Conservation (phyloP, 2,797 vertebrate species). For the Balearica regulorum region DNA sequence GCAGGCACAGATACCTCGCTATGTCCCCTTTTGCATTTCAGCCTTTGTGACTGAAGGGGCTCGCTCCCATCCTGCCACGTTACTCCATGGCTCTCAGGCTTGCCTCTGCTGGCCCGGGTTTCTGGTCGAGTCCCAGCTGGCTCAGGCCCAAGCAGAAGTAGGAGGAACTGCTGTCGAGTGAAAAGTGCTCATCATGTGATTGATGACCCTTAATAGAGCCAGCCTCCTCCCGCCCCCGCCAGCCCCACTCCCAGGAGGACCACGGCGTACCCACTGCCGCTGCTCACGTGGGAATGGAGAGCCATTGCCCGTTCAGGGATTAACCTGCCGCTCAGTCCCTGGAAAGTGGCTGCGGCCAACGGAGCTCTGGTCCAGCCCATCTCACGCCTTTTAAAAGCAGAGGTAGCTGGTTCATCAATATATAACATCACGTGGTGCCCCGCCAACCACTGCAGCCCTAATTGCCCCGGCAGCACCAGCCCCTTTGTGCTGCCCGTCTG, state of each 20-base stretch:
- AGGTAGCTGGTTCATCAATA: neutral
- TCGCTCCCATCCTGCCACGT: neutral
- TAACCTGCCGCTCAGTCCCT: slow-evolving; percentile 19
- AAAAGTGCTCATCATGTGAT: slow-evolving; percentile 75
- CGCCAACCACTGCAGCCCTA: neutral
- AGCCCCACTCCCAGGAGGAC: slow-evolving; percentile 18
- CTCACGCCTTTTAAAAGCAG: neutral
- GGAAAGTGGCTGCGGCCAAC: neutral
- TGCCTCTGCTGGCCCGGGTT: slow-evolving; percentile 40
- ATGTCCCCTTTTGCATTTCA: neutral
- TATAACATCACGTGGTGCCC: neutral
- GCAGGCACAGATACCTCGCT: neutral
- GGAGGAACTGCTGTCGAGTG: slow-evolving; percentile 71
- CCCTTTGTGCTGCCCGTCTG: slow-evolving; percentile 5
- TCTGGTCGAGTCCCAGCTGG: slow-evolving; percentile 75
- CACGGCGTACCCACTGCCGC: neutral
- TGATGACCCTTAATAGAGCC: slow-evolving; percentile 76
- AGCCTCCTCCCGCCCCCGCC: slow-evolving; percentile 23
- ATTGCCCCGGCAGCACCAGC: neutral
- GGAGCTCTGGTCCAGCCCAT: neutral
- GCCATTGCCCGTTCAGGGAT: neutral
- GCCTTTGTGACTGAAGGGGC: neutral
- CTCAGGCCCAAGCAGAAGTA: slow-evolving; percentile 65
- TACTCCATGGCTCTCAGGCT: neutral
- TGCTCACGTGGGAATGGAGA: neutral